Percentiles rank a stretch among this genome's conserved stretches.
Evolutionary conservation across 1,140 invertebrate genomes (phyloP).

Genomic region (Globodera ellingtonae): DNA sequence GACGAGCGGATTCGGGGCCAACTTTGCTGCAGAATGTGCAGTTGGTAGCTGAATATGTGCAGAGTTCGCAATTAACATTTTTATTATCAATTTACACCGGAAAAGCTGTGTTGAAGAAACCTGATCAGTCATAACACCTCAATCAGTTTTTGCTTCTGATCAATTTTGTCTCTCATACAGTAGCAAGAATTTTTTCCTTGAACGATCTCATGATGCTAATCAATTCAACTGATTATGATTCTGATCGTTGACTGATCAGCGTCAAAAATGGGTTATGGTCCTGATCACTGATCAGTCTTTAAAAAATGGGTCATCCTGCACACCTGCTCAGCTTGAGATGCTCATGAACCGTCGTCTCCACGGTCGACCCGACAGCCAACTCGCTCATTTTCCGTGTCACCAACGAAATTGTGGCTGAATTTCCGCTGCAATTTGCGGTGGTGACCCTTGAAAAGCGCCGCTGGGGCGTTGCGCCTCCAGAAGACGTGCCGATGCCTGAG

Average conservation of each 20-base stretch:
- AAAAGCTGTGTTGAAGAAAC: too few relatives aligned
- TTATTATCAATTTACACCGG: too few relatives aligned
- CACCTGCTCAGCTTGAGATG: constrained; percentile 45
- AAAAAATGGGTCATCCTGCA: background rate
- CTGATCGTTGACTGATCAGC: too few relatives aligned
- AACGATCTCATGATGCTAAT: too few relatives aligned
- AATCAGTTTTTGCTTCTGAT: too few relatives aligned
- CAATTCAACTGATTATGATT: too few relatives aligned
- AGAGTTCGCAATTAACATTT: background rate
- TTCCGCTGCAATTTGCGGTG: background rate
- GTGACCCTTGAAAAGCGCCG: background rate
- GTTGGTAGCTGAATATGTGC: constrained; percentile 49
- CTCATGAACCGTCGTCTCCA: constrained; percentile 37
- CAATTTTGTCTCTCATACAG: too few relatives aligned
- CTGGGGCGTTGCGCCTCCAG: background rate
- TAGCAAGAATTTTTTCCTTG: too few relatives aligned
- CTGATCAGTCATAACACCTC: too few relatives aligned
- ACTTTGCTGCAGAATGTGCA: constrained; percentile 50
- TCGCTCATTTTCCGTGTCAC: constrained; percentile 37
- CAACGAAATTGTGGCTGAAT: background rate
- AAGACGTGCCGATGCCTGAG: background rate
- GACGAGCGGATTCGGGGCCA: constrained; percentile 50
- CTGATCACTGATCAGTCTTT: background rate
- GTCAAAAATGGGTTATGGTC: too few relatives aligned
- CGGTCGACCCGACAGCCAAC: constrained; percentile 3